These are phyloP conservation scores for Heloderma charlesbogerti DNA, from an alignment of 2,113 vertebrate species.

Conservation along the genomic window DNA sequence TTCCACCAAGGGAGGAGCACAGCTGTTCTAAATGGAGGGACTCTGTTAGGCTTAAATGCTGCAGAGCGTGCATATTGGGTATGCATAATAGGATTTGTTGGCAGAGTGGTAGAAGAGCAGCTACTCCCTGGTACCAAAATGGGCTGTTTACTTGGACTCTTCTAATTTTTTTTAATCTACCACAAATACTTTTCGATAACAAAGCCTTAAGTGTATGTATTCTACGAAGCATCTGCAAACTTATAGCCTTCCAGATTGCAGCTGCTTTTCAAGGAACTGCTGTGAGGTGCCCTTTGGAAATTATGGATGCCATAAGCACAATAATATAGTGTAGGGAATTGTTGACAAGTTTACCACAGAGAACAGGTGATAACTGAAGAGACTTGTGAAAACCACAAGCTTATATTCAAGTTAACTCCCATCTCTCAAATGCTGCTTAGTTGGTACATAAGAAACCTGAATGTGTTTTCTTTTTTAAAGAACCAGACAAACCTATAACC, in stretches of 20 bases:
- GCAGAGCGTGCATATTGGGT: not conserved
- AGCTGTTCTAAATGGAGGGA: not conserved
- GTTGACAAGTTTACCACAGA: not conserved
- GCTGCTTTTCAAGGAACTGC: fast-evolving
- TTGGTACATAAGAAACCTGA: not conserved
- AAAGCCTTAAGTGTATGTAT: not conserved
- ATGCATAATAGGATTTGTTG: not conserved
- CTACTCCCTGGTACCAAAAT: not conserved
- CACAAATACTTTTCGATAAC: not conserved
- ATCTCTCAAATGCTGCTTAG: not conserved
- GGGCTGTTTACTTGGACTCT: not conserved
- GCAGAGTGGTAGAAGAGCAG: not conserved
- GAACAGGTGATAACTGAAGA: not conserved
- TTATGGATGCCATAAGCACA: conserved; percentile 4
- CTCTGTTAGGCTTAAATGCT: not conserved
- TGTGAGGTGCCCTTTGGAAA: conserved; percentile 55
- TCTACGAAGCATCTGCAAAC: not conserved
- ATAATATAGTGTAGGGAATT: not conserved
- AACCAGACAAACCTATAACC: not conserved
- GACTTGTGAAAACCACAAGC: no score
- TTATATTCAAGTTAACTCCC: no score
- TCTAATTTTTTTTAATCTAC: not conserved
- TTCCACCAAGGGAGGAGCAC: fast-evolving
- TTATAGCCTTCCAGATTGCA: not conserved
- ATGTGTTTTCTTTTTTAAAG: not conserved